These are phyloP conservation scores for Drosophila kikkawai DNA, from an alignment of 1,140 invertebrate species.

Conservation along the genomic window DNA sequence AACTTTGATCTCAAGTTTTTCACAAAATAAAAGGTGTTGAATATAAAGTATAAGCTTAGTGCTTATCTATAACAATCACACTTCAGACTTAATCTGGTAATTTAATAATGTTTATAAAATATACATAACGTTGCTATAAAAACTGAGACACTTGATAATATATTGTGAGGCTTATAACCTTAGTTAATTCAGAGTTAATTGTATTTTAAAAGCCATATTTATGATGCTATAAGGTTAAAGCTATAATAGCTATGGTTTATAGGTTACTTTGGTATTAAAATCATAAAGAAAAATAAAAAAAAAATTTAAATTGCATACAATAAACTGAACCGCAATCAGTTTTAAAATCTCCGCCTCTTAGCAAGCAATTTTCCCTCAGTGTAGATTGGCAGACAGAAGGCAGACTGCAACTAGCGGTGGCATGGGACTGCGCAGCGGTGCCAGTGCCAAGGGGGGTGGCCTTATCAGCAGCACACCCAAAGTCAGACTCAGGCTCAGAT, in stretches of 20 bases:
- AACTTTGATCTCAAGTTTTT: not conserved
- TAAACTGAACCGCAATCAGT: not conserved
- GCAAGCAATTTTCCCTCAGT: not conserved
- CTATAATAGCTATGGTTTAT: not conserved
- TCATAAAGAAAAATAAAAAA: not conserved
- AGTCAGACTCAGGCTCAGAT: constrained; percentile 45
- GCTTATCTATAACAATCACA: not conserved
- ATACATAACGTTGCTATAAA: not conserved
- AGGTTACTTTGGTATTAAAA: not conserved
- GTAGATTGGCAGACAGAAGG: constrained; percentile 39
- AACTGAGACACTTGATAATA: not conserved
- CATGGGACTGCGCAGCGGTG: constrained; percentile 17
- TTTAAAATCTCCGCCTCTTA: no score
- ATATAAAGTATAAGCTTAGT: not conserved
- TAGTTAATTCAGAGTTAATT: not conserved
- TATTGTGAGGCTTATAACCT: not conserved
- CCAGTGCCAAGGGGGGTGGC: constrained; percentile 11
- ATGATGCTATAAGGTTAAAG: not conserved
- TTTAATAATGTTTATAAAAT: not conserved
- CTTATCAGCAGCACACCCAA: constrained; percentile 44
- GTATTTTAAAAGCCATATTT: not conserved
- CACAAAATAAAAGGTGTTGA: not conserved
- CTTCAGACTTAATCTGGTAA: not conserved
- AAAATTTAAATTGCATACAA: not conserved
- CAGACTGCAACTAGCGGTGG: constrained; percentile 33